phyloP scores from a whole-genome alignment of 2,113 vertebrate genomes.

The Neogobius melanostomus region DNA sequence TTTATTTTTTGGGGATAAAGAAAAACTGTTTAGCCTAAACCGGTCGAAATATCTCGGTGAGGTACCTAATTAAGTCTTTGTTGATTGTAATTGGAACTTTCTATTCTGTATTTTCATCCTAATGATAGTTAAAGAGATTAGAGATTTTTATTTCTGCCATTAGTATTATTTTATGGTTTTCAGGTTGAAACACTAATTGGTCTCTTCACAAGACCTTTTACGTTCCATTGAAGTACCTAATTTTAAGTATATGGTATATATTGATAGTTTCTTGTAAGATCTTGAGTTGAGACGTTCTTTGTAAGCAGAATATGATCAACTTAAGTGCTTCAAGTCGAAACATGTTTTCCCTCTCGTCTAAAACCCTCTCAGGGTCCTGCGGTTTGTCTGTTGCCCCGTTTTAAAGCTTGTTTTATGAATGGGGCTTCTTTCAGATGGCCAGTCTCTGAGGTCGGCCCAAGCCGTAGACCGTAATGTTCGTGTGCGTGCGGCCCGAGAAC shows the following conservation, averaged over 20 bases:
- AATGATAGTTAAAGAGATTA: background rate
- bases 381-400: conserved; percentile 39
- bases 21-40: too few species aligned
- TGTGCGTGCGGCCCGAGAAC: conserved; percentile 59
- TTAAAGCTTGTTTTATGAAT: conserved; percentile 34
- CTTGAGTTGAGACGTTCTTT: conserved; percentile 12
- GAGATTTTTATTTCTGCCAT: conserved; percentile 4
- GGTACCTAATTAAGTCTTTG: too few species aligned
- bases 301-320: conserved; percentile 13
- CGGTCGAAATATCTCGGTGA: too few species aligned
- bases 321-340: conserved; percentile 19
- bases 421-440: conserved; percentile 46
- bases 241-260: background rate
- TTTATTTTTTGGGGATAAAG: too few species aligned
- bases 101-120: background rate
- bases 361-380: conserved; percentile 19
- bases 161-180: background rate
- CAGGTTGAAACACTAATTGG: conserved; percentile 5
- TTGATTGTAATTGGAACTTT: background rate
- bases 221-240: background rate
- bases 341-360: background rate
- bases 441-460: conserved; percentile 48
- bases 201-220: background rate
- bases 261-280: conserved; percentile 17
- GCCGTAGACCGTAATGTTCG: conserved; percentile 40